Conservation (phyloP, 1,140 invertebrate species). For the Dendrolimus kikuchii region DNA sequence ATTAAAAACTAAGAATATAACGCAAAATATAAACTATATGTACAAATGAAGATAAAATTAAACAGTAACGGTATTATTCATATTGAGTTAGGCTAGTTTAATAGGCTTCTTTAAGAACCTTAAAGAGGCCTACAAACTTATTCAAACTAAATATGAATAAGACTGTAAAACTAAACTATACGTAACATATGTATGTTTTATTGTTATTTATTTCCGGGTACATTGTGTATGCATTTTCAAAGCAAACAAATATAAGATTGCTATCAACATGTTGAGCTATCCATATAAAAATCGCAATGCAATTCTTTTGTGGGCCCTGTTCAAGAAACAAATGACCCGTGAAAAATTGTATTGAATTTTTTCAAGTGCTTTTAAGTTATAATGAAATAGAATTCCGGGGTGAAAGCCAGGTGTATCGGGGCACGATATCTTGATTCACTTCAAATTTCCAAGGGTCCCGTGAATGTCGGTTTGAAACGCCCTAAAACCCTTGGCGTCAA, state of each 20-base stretch:
- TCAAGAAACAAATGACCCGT: constrained; percentile 48
- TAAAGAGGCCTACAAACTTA: too few species aligned
- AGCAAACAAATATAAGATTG: background rate
- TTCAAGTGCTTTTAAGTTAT: constrained; percentile 44
- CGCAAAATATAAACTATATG: too few species aligned
- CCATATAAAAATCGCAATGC: constrained; percentile 27
- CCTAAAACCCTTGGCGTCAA: constrained; percentile 59
- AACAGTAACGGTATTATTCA: too few species aligned
- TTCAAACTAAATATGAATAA: too few species aligned
- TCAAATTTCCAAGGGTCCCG: constrained; percentile 38
- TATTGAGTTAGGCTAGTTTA: too few species aligned
- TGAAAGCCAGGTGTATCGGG: constrained; percentile 63
- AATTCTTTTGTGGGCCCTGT: constrained; percentile 14
- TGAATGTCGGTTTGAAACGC: constrained; percentile 43
- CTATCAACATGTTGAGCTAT: background rate
- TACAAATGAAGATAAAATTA: too few species aligned
- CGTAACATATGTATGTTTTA: background rate
- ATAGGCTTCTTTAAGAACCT: too few species aligned
- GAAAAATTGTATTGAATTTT: constrained; percentile 50
- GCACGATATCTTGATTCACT: constrained; percentile 65
- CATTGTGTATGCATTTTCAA: background rate
- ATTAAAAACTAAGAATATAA: too few species aligned
- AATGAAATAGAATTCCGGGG: constrained; percentile 27
- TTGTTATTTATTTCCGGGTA: background rate
- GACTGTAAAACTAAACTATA: too few species aligned